Evolutionary conservation across 2,113 vertebrate genomes (phyloP), one percentile per base, ranked within the genome.

Genomic region (Eptatretus burgeri): DNA sequence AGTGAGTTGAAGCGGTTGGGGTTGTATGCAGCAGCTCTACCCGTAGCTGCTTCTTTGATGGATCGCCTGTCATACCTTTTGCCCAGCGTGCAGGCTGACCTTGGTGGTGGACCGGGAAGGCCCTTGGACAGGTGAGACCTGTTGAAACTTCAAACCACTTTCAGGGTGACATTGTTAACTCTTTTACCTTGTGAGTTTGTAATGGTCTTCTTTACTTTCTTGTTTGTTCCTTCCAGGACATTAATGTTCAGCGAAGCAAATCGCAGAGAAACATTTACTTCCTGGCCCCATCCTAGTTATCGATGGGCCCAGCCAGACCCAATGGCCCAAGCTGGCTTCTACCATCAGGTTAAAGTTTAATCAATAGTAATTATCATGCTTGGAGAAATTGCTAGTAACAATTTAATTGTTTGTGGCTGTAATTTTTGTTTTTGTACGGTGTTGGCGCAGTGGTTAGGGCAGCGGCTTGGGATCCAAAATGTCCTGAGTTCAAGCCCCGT

Each of bases 21-120:
- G 80, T 88, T 93, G 77, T 95, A 98, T 76, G 77, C 93, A 71
- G 86, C 89, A 76, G 91, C 91, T 77, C 80, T 98, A 78, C 86
- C 91, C 72, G 91, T 98, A 73, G 89, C 89, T 51, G 95, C 91
- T 72, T 94, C 89, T 72, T 81, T 98, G 75, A 86, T 98, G 89
- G 89, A 98, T 79, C 81, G 91, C 74, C 82, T 98, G 70, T 93
- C 89, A 80, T 98, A 98, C 83, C 87, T 98, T 79, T 80, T 98
- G 75, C 84, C 85, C 67, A 95, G 84, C 41, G 84, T 83, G 52
- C 79, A 87, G 65, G 85, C 84, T 41, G 91, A 98, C 71, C 82
- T 98, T 12, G 89, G 91, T 60, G 83, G 95, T 67, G 91, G 91
- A 67, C 91, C 91, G 52, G 91, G 91, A 51, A 82, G 91, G 68